Evolutionary conservation across 2,113 vertebrate genomes (phyloP), one percentile per base, ranked within the genome.

Genomic region (Prunella himalayana): DNA sequence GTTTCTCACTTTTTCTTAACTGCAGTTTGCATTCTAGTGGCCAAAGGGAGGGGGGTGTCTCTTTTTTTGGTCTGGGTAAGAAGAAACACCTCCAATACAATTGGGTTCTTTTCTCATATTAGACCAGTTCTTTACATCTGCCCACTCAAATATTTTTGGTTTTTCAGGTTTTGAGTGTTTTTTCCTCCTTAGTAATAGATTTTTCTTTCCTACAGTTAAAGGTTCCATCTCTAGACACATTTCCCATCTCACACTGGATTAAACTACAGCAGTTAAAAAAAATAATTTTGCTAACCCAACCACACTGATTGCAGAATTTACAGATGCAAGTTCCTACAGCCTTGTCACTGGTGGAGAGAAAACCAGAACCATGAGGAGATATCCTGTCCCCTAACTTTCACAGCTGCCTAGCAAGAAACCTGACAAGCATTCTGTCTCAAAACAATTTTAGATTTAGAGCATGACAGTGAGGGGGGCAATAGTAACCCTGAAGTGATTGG

Each of bases 1-100:
- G 3, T 17, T 76, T 60, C 10, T 61, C 12, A 68, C 33, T 7
- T 61, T 84, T 66, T 45, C 63, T 64, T 25, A 80, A 37, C 11
- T 27, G 27, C 5, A 76, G 10, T 11, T 50, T 37, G 13, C 8
- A 69, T 77, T 69, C 21, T 19, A 54, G 22, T 13, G 4, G n/a
- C n/a, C 18, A 60, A 33, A 41, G 7, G 11, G 4, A 1, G 0
- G 1, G 2, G 3, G 1, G 5, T 37, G n/a, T 42, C 54, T 2
- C 15, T 80, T 47, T 35, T 49, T 80, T 51, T 47, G 20, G 2
- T 69, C 37, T 51, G 22, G 25, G 61, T 13, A 68, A 76, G 42
- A 84, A 91, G 20, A 70, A 91, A 71, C 10, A 84, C 2, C 12
- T 79, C 28, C 27, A 78, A 28, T 18, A 65, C 4, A 5, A 28